phyloP scores from a whole-genome alignment of 2,888 invertebrate genomes.

The Tyria jacobaeae region DNA sequence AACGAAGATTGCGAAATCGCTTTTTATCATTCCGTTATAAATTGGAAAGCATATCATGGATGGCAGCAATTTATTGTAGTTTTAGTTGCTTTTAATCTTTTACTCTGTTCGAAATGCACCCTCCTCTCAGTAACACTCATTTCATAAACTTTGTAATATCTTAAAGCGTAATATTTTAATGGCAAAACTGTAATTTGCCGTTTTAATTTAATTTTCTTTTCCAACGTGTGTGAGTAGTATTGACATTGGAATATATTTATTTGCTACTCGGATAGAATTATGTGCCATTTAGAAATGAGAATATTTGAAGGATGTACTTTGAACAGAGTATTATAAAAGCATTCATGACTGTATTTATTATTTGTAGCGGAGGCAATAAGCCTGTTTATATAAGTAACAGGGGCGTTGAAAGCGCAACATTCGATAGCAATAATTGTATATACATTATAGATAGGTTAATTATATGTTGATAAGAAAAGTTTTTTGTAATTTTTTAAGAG shows the following conservation, averaged over 20 bases:
- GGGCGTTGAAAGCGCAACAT: constrained; percentile 83
- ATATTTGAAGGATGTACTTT: constrained; percentile 38
- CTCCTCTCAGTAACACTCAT: not conserved
- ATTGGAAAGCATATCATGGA: constrained; percentile 77
- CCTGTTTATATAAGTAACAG: constrained; percentile 68
- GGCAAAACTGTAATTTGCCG: not conserved
- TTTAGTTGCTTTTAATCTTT: constrained; percentile 66
- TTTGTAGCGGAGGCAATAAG: constrained; percentile 77
- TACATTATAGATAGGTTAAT: constrained; percentile 83
- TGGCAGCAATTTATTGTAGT: constrained; percentile 63
- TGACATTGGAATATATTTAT: not conserved
- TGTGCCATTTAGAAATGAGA: constrained; percentile 19
- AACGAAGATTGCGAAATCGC: constrained; percentile 57
- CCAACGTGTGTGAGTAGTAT: not conserved
- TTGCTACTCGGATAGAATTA: not conserved
- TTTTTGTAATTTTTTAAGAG: constrained; percentile 85
- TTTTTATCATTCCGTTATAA: constrained; percentile 76
- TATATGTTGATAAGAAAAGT: constrained; percentile 72
- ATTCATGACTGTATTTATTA: constrained; percentile 65
- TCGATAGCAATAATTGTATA: constrained; percentile 85
- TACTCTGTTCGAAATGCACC: constrained; percentile 63
- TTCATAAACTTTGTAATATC: not conserved
- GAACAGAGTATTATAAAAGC: constrained; percentile 60
- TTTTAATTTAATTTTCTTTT: not conserved
- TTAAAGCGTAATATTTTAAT: not conserved